Conservation (phyloP, 1,140 invertebrate species). For the Drosophila serrata region DNA sequence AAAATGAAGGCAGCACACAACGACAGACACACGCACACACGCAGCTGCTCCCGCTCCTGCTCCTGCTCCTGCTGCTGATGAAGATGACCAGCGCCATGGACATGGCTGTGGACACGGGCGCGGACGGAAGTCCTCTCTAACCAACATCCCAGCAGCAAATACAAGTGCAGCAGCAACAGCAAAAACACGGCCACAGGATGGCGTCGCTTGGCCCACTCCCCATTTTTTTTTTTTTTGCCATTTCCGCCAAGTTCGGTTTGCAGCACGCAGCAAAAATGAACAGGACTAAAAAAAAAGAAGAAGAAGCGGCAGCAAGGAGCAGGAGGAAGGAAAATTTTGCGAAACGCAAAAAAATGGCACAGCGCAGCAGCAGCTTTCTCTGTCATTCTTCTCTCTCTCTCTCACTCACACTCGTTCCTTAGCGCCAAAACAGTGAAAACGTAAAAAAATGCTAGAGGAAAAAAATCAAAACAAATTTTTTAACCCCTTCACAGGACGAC, state of each 20-base stretch:
- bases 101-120: constrained; percentile 63
- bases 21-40: constrained; percentile 47
- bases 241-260: constrained; percentile 53
- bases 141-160: constrained; percentile 61
- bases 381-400: constrained; percentile 11
- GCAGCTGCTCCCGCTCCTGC: constrained; percentile 37
- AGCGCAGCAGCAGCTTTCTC: constrained; percentile 64
- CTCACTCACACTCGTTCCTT: constrained; percentile 5
- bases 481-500: constrained; percentile 69
- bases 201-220: constrained; percentile 61
- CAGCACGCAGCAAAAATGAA: constrained; percentile 77
- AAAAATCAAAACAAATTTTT: constrained; percentile 82
- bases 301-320: not conserved
- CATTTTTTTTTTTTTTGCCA: too few species aligned
- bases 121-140: constrained; percentile 78
- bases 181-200: constrained; percentile 45
- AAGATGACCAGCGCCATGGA: constrained; percentile 72
- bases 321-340: constrained; percentile 58
- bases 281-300: constrained; percentile 43
- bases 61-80: constrained; percentile 54
- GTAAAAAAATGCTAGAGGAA: constrained; percentile 53
- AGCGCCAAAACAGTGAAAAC: constrained; percentile 59
- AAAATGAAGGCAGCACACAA: constrained; percentile 36
- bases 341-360: constrained; percentile 65
- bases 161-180: constrained; percentile 29